A percentile compares a stretch with the other conserved stretches of the same genome.
Evolutionary conservation across 2,797 vertebrate genomes (phyloP).

Genomic region (Sternarchorhynchus goeldii): DNA sequence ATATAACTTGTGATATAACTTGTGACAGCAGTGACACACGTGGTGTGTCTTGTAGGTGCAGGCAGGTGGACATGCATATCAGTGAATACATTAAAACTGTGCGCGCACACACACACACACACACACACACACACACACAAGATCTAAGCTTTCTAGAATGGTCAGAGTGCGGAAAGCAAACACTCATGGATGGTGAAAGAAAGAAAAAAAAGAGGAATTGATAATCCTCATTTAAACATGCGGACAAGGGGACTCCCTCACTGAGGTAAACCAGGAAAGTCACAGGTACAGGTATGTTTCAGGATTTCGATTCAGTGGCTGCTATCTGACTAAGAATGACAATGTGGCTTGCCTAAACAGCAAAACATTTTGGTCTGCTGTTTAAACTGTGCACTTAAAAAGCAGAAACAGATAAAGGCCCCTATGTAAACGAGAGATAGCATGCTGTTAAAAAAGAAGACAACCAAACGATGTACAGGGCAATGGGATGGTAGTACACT

Average conservation of each 20-base stretch:
- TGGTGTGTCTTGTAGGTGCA: neutral
- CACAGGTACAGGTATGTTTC: neutral
- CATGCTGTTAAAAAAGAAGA: neutral
- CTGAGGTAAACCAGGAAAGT: neutral
- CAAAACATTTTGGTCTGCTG: too few species aligned
- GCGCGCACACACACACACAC: neutral
- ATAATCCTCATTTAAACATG: neutral
- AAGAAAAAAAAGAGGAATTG: neutral
- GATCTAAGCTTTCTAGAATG: neutral
- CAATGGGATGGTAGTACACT: neutral
- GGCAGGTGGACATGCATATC: neutral
- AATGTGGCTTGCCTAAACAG: too few species aligned
- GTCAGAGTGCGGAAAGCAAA: neutral
- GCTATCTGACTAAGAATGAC: too few species aligned
- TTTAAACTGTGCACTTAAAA: neutral
- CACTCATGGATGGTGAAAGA: neutral
- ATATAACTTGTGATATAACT: neutral
- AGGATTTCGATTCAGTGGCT: neutral
- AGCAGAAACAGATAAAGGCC: neutral
- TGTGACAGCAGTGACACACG: neutral
- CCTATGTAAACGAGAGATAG: neutral
- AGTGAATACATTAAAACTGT: neutral
- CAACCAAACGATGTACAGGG: neutral
- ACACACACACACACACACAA: neutral
- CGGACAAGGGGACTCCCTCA: neutral